These are phyloP conservation scores for Cyphomyrmex costatus DNA, from an alignment of 1,140 invertebrate species.

Conservation along the genomic window DNA sequence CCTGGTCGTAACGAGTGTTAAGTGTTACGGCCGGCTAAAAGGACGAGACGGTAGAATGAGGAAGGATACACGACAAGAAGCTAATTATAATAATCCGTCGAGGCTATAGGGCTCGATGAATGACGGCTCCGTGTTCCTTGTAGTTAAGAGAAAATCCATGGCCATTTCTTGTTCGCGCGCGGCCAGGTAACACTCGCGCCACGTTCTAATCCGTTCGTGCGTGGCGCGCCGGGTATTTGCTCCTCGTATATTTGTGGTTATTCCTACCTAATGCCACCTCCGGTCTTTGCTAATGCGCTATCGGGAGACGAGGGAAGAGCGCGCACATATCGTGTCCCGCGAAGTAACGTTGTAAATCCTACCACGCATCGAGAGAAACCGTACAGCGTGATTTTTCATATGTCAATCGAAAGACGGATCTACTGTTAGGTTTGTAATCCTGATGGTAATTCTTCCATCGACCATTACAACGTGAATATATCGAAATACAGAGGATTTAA, in stretches of 20 bases:
- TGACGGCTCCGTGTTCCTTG: slow-evolving; percentile 51
- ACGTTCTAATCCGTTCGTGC: slow-evolving; percentile 43
- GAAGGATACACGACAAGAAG: slow-evolving; percentile 67
- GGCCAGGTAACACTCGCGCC: slow-evolving; percentile 34
- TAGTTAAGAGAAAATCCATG: slow-evolving; percentile 52
- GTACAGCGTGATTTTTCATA: not conserved
- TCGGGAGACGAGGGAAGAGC: not conserved
- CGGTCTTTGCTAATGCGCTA: slow-evolving; percentile 40
- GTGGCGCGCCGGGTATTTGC: slow-evolving; percentile 27
- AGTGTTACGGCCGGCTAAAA: slow-evolving; percentile 59
- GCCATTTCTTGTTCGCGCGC: slow-evolving; percentile 29
- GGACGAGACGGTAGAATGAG: slow-evolving; percentile 49
- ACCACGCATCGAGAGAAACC: not conserved
- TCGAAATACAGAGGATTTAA: no score
- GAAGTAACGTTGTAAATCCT: not conserved
- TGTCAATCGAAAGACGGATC: not conserved
- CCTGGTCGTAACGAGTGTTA: slow-evolving; percentile 70
- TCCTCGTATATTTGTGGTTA: slow-evolving; percentile 32
- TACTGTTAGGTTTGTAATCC: not conserved
- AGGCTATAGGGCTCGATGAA: slow-evolving; percentile 42
- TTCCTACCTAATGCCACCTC: slow-evolving; percentile 50
- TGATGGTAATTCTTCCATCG: not conserved
- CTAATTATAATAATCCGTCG: slow-evolving; percentile 72
- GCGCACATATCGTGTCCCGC: slow-evolving; percentile 9
- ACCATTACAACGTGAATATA: no score